A percentile compares a stretch with the other conserved stretches of the same genome.
Evolutionary conservation across 1,140 invertebrate species (phyloP).

Genomic region (Drosophila pseudoobscura): DNA sequence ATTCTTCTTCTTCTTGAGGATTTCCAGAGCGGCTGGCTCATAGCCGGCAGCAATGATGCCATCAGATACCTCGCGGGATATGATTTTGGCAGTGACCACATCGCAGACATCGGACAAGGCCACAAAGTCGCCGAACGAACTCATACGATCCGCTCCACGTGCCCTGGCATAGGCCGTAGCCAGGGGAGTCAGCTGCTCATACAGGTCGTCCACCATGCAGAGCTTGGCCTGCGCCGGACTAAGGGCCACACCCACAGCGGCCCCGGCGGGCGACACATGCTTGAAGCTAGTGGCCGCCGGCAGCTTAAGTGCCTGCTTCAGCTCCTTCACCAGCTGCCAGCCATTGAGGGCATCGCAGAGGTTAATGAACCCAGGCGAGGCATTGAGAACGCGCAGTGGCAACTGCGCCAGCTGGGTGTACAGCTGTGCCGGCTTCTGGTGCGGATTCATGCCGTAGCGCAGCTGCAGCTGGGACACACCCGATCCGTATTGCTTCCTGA

Average conservation of each 20-base stretch:
- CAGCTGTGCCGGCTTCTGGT: conserved; percentile 98
- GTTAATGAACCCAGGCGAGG: conserved; percentile 97
- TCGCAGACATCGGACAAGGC: conserved; percentile 97
- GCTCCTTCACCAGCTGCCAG: conserved; percentile 97
- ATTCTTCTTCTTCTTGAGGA: conserved; percentile 98
- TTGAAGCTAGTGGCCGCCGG: conserved; percentile 99
- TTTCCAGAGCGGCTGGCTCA: conserved; percentile 90
- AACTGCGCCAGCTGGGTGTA: conserved; percentile 92
- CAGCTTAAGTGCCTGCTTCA: conserved; percentile 90
- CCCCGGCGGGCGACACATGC: conserved; percentile 98
- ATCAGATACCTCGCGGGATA: conserved; percentile 95
- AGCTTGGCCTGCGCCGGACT: conserved; percentile 90
- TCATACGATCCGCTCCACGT: conserved; percentile 98
- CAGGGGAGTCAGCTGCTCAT: conserved; percentile 90
- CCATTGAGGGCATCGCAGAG: conserved; percentile 98
- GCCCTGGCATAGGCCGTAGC: conserved; percentile 97
- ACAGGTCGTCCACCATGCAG: conserved; percentile 96
- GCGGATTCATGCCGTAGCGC: conserved; percentile 98
- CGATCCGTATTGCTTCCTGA: conserved; percentile 93
- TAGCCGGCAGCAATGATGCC: conserved; percentile 98
- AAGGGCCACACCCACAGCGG: conserved; percentile 94
- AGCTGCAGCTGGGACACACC: conserved; percentile 92
- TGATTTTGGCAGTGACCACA: conserved; percentile 90
- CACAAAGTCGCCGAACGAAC: conserved; percentile 99
- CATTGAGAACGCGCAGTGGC: conserved; percentile 96